phyloP scores from a whole-genome alignment of 2,797 vertebrate species.

The Anguilla anguilla region DNA sequence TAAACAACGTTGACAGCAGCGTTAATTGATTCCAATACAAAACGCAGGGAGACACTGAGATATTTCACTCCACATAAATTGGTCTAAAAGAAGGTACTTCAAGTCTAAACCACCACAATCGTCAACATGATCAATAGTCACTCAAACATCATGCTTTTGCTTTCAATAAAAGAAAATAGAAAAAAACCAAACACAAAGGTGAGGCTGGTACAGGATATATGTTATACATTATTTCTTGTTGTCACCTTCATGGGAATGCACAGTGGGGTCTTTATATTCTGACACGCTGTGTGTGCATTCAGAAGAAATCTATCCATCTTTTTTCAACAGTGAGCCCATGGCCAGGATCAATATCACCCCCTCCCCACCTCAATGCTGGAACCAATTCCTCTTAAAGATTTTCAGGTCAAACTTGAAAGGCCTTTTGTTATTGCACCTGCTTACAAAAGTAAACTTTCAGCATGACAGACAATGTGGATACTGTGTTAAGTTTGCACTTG shows the following conservation, averaged over 20 bases:
- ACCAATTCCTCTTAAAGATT: conserved; percentile 83
- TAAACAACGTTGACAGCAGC: conserved; percentile 67
- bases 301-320: conserved; percentile 81
- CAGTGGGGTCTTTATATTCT: conserved; percentile 72
- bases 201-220: conserved; percentile 65
- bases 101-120: background rate
- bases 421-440: conserved; percentile 77
- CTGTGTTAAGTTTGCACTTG: conserved; percentile 33
- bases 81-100: background rate
- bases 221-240: conserved; percentile 66
- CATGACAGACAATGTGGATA: conserved; percentile 42
- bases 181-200: conserved; percentile 54
- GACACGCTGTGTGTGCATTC: conserved; percentile 70
- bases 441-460: conserved; percentile 77
- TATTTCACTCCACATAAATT: conserved; percentile 67
- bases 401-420: conserved; percentile 79
- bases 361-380: conserved; percentile 71
- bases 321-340: conserved; percentile 72
- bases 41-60: conserved; percentile 60
- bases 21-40: conserved; percentile 65
- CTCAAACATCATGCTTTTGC: conserved; percentile 62
- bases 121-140: conserved; percentile 59
- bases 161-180: conserved; percentile 52
- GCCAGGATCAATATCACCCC: conserved; percentile 72
- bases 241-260: conserved; percentile 70